phyloP scores from a whole-genome alignment of 2,113 vertebrate genomes.

The Leptodactylus fuscus region DNA sequence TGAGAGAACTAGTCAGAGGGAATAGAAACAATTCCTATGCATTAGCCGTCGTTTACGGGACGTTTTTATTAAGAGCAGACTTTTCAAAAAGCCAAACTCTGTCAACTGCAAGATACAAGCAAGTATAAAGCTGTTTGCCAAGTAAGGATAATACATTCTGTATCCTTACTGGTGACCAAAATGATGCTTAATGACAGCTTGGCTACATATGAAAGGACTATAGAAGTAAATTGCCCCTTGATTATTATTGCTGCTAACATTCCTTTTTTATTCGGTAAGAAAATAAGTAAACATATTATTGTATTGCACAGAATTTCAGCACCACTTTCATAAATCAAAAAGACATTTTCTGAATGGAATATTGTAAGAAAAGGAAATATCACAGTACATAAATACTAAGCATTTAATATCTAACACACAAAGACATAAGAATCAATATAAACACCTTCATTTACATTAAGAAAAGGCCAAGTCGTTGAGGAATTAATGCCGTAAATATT shows the following conservation, averaged over 20 bases:
- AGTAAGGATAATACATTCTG: conserved; percentile 61
- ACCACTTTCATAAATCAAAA: conserved; percentile 23
- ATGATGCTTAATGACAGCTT: conserved; percentile 53
- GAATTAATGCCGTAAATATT: neutral
- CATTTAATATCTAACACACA: conserved; percentile 11
- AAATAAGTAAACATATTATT: conserved; percentile 55
- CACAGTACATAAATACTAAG: neutral
- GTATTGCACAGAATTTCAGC: neutral
- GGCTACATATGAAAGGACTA: conserved; percentile 46
- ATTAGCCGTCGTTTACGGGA: conserved; percentile 2
- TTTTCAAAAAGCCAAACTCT: neutral
- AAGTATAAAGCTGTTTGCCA: conserved; percentile 25
- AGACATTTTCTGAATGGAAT: conserved; percentile 41
- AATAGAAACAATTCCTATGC: conserved; percentile 27
- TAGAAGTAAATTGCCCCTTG: conserved; percentile 56
- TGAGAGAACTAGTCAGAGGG: neutral
- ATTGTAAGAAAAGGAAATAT: conserved; percentile 31
- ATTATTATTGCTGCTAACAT: conserved; percentile 62
- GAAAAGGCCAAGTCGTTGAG: neutral
- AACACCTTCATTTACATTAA: neutral
- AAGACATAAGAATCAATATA: neutral
- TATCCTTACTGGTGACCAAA: conserved; percentile 53
- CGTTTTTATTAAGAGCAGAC: conserved; percentile 41
- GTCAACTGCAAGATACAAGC: conserved; percentile 18
- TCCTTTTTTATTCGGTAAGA: conserved; percentile 59